These are phyloP conservation scores for Melanotaenia duboulayi DNA, from an alignment of 2,113 vertebrate genomes.

Conservation along the genomic window DNA sequence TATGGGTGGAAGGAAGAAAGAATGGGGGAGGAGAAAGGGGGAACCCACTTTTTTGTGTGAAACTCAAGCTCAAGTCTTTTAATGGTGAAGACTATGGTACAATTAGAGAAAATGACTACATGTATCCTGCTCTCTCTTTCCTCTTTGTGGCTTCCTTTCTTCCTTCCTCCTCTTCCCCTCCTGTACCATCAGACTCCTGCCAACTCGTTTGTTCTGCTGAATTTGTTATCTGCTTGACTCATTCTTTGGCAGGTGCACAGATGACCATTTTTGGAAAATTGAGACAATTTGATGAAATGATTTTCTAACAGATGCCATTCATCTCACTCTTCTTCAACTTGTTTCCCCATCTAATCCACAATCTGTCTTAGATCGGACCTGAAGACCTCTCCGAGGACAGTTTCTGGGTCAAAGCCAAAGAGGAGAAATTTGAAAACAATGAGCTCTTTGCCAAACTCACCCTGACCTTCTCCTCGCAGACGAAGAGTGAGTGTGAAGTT, in stretches of 20 bases:
- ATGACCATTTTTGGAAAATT: slow-evolving; percentile 40
- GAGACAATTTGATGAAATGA: slow-evolving; percentile 25
- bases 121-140: slow-evolving; percentile 30
- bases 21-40: background rate
- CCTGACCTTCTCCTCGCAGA: slow-evolving; percentile 88
- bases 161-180: slow-evolving; percentile 1
- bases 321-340: slow-evolving; percentile 18
- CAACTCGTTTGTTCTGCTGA: slow-evolving; percentile 39
- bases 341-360: background rate
- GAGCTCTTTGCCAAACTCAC: slow-evolving; percentile 93
- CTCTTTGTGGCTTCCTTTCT: slow-evolving; percentile 37
- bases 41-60: slow-evolving; percentile 37
- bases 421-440: slow-evolving; percentile 87
- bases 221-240: slow-evolving; percentile 44
- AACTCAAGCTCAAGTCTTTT: slow-evolving; percentile 45
- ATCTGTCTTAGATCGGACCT: slow-evolving; percentile 79
- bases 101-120: slow-evolving; percentile 56
- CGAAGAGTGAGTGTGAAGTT: slow-evolving; percentile 85
- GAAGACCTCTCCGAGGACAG: slow-evolving; percentile 88
- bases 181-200: slow-evolving; percentile 20
- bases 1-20: background rate
- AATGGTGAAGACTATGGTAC: slow-evolving; percentile 39
- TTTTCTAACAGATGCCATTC: slow-evolving; percentile 29
- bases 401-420: slow-evolving; percentile 90
- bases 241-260: slow-evolving; percentile 51